phyloP scores from a whole-genome alignment of 2,797 vertebrate species.

The Gastrophryne carolinensis region DNA sequence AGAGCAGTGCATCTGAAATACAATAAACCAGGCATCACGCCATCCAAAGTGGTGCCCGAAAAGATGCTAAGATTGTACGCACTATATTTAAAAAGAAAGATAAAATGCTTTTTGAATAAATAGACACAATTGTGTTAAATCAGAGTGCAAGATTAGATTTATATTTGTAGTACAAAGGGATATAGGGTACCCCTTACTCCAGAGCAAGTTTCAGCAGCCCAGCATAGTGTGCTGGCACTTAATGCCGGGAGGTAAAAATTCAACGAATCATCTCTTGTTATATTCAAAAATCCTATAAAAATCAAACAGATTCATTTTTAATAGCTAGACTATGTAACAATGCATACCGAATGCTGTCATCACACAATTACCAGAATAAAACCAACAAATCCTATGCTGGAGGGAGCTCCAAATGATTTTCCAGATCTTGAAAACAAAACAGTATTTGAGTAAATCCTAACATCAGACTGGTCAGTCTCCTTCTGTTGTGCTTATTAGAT shows the following conservation, averaged over 20 bases:
- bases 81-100: conserved; percentile 46
- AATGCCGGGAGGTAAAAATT: not conserved
- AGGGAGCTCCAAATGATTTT: conserved; percentile 16
- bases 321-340: conserved; percentile 37
- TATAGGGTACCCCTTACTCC: not conserved
- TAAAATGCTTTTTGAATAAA: conserved; percentile 55
- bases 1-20: conserved; percentile 46
- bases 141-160: conserved; percentile 26
- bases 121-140: conserved; percentile 13
- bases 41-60: conserved; percentile 54
- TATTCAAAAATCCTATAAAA: conserved; percentile 35
- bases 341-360: conserved; percentile 38
- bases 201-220: not conserved
- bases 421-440: not conserved
- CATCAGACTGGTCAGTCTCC: conserved; percentile 60
- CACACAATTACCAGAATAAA: conserved; percentile 32
- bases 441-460: not conserved
- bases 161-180: conserved; percentile 24
- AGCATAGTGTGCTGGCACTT: not conserved
- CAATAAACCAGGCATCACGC: conserved; percentile 54
- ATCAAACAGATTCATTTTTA: conserved; percentile 1
- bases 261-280: not conserved
- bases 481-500: conserved; percentile 84
- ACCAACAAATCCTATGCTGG: conserved; percentile 13
- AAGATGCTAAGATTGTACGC: conserved; percentile 45